These are phyloP conservation scores for Sinohyriopsis cumingii DNA, from an alignment of 2,888 invertebrate genomes.

Conservation along the genomic window DNA sequence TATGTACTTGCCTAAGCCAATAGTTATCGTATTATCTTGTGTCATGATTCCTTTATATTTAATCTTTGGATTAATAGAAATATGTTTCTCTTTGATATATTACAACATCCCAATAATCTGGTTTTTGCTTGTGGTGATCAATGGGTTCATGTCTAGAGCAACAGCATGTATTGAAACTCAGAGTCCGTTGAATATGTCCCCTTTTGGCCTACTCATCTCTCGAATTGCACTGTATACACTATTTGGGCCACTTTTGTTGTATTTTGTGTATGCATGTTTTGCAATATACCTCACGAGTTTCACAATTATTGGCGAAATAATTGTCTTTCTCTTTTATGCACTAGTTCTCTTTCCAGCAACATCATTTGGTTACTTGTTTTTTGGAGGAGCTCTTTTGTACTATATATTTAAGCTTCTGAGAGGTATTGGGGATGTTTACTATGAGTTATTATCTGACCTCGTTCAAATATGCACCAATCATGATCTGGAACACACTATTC, in stretches of 20 bases:
- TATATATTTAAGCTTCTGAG: constrained; percentile 15
- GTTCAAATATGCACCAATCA: constrained; percentile 9
- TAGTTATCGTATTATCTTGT: no score
- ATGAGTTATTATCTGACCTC: constrained; percentile 20
- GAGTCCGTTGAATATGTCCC: no score
- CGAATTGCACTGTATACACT: no score
- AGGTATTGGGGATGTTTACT: constrained; percentile 13
- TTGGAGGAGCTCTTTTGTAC: constrained; percentile 13
- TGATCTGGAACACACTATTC: constrained; percentile 5
- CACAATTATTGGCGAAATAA: constrained; percentile 11
- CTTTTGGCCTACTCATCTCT: no score
- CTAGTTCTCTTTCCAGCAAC: constrained; percentile 17
- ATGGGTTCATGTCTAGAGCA: neutral
- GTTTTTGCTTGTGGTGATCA: neutral
- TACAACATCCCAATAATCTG: constrained; percentile 6
- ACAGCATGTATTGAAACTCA: no score
- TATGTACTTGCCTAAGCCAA: no score
- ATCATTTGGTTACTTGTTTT: constrained; percentile 27
- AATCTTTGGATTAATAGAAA: neutral
- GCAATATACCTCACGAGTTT: constrained; percentile 16
- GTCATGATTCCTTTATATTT: neutral
- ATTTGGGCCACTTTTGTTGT: no score
- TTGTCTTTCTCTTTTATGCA: constrained; percentile 17
- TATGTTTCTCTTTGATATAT: constrained; percentile 3
- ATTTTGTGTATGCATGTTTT: no score